These are phyloP conservation scores for Yasuhikotakia modesta DNA, from an alignment of 2,797 vertebrate genomes.

Conservation along the genomic window DNA sequence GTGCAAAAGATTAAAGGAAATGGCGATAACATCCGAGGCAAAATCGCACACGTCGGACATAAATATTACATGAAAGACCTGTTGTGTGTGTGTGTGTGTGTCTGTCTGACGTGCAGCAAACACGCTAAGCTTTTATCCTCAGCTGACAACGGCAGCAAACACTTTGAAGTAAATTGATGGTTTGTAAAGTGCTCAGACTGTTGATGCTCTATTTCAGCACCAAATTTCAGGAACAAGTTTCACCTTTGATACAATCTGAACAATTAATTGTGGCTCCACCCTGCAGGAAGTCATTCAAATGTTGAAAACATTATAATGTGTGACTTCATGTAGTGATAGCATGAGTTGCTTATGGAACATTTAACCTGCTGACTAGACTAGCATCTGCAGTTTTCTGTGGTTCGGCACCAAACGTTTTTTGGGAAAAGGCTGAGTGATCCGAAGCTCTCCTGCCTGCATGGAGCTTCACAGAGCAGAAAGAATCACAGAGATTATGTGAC, in stretches of 20 bases:
- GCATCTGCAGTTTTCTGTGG: conserved; percentile 8
- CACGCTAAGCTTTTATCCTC: conserved; percentile 7
- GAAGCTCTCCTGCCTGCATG: conserved; percentile 47
- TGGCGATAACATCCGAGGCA: conserved; percentile 62
- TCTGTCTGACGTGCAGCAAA: conserved; percentile 22
- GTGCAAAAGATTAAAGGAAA: conserved; percentile 76
- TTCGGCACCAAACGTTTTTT: background rate
- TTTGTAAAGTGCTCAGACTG: conserved; percentile 14
- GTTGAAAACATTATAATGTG: background rate
- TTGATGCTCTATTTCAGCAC: background rate
- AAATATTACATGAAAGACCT: conserved; percentile 71
- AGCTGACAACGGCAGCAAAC: conserved; percentile 6
- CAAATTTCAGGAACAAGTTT: background rate
- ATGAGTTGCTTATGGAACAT: conserved; percentile 1
- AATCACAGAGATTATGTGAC: conserved; percentile 43
- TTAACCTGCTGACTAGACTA: background rate
- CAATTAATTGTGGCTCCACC: background rate
- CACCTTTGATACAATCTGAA: conserved; percentile 10
- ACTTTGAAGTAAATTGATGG: conserved; percentile 18
- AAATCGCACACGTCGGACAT: conserved; percentile 64
- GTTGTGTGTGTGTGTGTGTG: conserved; percentile 50
- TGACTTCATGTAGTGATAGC: background rate
- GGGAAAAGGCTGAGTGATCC: conserved; percentile 33
- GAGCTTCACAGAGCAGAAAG: conserved; percentile 66
- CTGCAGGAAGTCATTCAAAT: background rate